Evolutionary conservation across 2,797 vertebrate species (phyloP), one percentile per base, ranked within the genome.

Genomic region (Gallinago stenura): DNA sequence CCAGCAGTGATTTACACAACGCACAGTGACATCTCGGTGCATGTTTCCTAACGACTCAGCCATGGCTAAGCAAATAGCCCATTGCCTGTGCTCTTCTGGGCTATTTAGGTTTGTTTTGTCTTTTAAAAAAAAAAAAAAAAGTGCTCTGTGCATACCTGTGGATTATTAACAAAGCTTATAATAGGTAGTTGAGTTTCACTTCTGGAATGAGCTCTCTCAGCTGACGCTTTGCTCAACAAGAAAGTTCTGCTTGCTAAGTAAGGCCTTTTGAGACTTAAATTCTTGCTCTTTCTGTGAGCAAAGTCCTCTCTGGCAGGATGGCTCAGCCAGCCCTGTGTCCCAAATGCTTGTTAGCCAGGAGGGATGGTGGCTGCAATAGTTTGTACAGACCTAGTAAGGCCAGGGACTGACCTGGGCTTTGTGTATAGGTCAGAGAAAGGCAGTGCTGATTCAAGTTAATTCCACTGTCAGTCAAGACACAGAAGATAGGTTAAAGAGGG

Each of bases 41-140:
- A 9, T 58, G 21, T 83, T 90, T 89, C 45, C n/a, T 56, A 56
- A 37, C 83, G 61, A 91, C 61, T 95, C 80, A 94, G 65, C 25
- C 6, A 3, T 24, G 11, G 54, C 31, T 79, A 77, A 64, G 30
- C 41, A 31, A 83, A 51, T 41, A 21, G 12, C 64, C 93, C 5
- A 0, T 66, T 83, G 33, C 39, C 48, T 71, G 31, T 64, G 35
- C 28, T 85, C 20, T 87, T 83, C 66, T 82, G 43, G 30, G 37
- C 35, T 75, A 15, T 62, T 91, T 80, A 61, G 43, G 41, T 15
- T 7, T 41, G 41, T 35, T 35, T 35, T 35, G 33, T 35, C 33
- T 35, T 33, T 35, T 35, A 7, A 35, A 35, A 35, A 35, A 35
- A 35, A 35, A 35, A 35, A 35, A 35, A 35, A 35, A 35, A 28